A percentile compares a stretch with the other conserved stretches of the same genome.
Evolutionary conservation across 2,797 vertebrate genomes (phyloP).

Genomic region (Adelosebastes latens): DNA sequence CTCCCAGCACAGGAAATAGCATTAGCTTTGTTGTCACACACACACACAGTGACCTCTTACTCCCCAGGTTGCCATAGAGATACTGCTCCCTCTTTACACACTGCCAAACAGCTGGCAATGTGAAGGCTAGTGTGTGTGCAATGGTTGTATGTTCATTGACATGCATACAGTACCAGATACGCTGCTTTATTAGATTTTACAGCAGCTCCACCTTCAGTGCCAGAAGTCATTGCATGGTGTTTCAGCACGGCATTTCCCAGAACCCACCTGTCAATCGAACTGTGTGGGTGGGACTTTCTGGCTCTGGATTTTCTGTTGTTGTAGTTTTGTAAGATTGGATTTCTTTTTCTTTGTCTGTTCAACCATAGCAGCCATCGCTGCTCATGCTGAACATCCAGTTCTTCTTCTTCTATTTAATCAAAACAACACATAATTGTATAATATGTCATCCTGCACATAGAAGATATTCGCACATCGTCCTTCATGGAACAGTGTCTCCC

Average conservation of each 20-base stretch:
- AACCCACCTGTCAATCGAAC: conserved; percentile 5
- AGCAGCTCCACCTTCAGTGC: background rate
- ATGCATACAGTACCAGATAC: background rate
- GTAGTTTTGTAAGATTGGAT: background rate
- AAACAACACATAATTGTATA: background rate
- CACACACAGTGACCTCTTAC: conserved; percentile 58
- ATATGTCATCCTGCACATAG: background rate
- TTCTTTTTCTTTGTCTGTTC: background rate
- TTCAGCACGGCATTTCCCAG: background rate
- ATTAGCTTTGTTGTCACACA: conserved; percentile 72
- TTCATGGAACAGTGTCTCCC: background rate
- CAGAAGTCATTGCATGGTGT: background rate
- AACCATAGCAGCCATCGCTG: background rate
- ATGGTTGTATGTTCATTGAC: background rate
- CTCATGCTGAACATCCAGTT: background rate
- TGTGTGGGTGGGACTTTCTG: background rate
- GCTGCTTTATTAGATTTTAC: background rate
- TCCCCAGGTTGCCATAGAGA: conserved; percentile 77
- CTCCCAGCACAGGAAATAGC: conserved; percentile 76
- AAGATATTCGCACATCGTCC: background rate
- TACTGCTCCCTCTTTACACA: conserved; percentile 27
- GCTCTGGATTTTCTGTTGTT: background rate
- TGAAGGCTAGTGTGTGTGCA: background rate
- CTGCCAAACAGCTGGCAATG: conserved; percentile 6
- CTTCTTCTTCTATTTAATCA: background rate